Percentiles rank a stretch among this genome's conserved stretches.
Evolutionary conservation across 53 echinoderm and acorn worm species (phyloP).

Genomic region (Crossaster papposus): DNA sequence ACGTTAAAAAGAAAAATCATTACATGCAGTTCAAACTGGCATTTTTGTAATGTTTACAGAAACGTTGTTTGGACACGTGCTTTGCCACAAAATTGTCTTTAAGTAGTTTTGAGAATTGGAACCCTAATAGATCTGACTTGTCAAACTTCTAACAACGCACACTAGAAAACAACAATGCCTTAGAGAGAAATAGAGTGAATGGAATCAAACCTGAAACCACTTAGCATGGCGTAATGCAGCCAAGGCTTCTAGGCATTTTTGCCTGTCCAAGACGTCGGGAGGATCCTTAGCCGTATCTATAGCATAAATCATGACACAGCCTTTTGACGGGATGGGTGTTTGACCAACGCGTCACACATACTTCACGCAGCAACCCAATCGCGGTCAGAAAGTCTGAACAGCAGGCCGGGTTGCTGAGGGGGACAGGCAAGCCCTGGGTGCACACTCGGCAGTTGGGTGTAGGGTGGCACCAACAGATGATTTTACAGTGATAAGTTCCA

Average conservation of each 20-base stretch:
- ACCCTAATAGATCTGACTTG: neutral
- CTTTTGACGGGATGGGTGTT: slow-evolving; percentile 97
- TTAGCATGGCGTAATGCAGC: slow-evolving; percentile 99
- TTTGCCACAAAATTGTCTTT: neutral
- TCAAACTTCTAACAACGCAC: slow-evolving; percentile 33
- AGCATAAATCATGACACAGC: slow-evolving; percentile 77
- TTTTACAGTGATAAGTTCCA: neutral
- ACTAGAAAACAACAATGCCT: neutral
- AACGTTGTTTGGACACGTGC: neutral
- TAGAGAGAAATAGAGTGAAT: slow-evolving; percentile 62
- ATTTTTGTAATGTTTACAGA: neutral
- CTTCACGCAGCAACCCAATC: slow-evolving; percentile 25
- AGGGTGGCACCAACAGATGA: neutral
- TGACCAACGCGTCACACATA: slow-evolving; percentile 75
- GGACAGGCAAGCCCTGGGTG: slow-evolving; percentile 40
- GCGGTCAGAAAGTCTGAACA: neutral
- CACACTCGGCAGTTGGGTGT: slow-evolving; percentile 33
- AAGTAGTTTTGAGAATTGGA: neutral
- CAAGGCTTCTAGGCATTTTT: slow-evolving; percentile 99
- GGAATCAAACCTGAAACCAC: slow-evolving; percentile 99
- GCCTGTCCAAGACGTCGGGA: slow-evolving; percentile 99
- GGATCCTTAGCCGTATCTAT: slow-evolving; percentile 98
- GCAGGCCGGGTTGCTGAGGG: slow-evolving; percentile 46
- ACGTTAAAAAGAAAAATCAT: too few species aligned
- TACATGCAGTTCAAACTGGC: too few species aligned